phyloP scores from a whole-genome alignment of 2,888 invertebrate species.

The Cistogaster globosa region DNA sequence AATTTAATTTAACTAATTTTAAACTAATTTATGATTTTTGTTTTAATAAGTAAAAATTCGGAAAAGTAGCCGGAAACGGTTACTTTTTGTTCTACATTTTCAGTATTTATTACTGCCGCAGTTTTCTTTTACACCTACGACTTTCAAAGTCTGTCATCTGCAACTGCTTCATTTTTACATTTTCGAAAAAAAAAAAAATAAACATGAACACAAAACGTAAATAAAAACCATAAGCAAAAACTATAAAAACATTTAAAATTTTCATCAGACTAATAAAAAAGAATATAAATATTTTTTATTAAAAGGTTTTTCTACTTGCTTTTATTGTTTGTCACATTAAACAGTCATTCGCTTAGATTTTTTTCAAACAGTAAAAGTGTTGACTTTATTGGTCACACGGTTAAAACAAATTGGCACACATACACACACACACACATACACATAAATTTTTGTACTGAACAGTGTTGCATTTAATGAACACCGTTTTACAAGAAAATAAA shows the following conservation, averaged over 20 bases:
- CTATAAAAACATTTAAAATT: not conserved
- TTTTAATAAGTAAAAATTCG: too few relatives aligned
- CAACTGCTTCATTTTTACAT: not conserved
- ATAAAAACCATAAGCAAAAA: conserved; percentile 2
- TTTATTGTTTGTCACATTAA: conserved; percentile 37
- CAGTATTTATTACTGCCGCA: conserved; percentile 20
- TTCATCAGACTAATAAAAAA: conserved; percentile 47
- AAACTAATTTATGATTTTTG: not conserved
- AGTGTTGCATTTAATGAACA: conserved; percentile 42
- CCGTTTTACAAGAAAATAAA: conserved; percentile 23
- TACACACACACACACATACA: not conserved
- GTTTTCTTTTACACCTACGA: conserved; percentile 18
- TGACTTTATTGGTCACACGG: conserved; percentile 21
- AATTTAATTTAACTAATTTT: too few relatives aligned
- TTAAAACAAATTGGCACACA: not conserved
- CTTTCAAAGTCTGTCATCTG: not conserved
- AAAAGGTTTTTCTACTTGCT: not conserved
- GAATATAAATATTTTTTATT: conserved; percentile 33
- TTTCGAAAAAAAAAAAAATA: not conserved
- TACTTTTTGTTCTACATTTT: not conserved
- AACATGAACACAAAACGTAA: not conserved
- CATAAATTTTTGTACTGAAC: not conserved
- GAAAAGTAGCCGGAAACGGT: too few relatives aligned
- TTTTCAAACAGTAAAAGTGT: conserved; percentile 10
- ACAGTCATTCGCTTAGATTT: conserved; percentile 23